Evolutionary conservation across 2,888 invertebrate genomes (phyloP), one percentile per base, ranked within the genome.

Genomic region (Sympetrum striolatum): DNA sequence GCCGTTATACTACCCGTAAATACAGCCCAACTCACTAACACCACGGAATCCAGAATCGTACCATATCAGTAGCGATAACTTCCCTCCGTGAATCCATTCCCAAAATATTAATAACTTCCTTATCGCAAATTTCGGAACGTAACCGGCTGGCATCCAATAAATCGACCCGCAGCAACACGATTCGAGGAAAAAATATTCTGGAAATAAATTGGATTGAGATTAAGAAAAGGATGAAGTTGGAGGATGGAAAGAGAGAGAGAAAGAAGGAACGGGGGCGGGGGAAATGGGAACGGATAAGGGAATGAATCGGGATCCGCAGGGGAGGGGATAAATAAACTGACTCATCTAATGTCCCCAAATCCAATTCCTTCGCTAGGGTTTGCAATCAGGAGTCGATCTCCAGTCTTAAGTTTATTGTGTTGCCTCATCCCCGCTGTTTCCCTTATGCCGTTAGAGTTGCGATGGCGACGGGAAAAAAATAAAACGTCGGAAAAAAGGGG

Each of bases 381-480:
- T 86, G 86, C 86, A 86, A 86, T 86, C 86, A 86, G 86, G 60
- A 86, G 60, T 86, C 86, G 86, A 86, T 86, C 86, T 86, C 86
- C 60, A 86, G 86, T 86, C 86, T 86, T 86, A 86, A 86, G 86
- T 86, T 86, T 86, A 86, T 86, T 86, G 86, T 60, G 86, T 86
- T 60, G 35, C 86, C 86, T 86, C 86, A 35, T 37, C 64, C 86
- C 60, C 37, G 31, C 25, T 25, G 64, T 64, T 64, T 64, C 64
- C 64, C 64, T 64, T 64, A 64, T 64, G 64, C 64, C 64, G 22
- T 64, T 64, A 64, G 64, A 64, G 64, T 64, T 64, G 22, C 64
- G 22, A 64, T 64, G 64, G 64, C 64, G 64, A 22, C 64, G 64
- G 64, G n/a, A 64, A 73, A 14, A 73, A 25, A 73, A 64, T 64